phyloP scores from a whole-genome alignment of 2,113 vertebrate genomes.

The Chlamydotis undulata region DNA sequence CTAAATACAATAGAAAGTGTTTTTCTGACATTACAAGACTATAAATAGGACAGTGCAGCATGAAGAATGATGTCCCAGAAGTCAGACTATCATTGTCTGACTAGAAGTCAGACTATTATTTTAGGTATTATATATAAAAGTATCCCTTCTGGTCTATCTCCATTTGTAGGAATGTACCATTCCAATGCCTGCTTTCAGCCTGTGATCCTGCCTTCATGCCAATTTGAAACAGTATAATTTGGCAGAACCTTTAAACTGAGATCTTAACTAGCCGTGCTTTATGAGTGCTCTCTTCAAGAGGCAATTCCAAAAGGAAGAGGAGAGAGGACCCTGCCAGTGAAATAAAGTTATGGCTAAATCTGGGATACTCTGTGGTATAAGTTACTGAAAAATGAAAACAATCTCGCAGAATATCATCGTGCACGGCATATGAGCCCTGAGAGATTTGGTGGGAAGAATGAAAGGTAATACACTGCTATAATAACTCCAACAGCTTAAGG shows the following conservation, averaged over 20 bases:
- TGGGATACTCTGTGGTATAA: background rate
- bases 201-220: background rate
- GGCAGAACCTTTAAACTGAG: background rate
- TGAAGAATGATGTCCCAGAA: constrained; percentile 15
- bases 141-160: background rate
- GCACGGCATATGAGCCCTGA: background rate
- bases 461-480: constrained; percentile 3
- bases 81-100: background rate
- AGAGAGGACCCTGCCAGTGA: background rate
- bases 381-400: constrained; percentile 54
- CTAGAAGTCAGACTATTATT: background rate
- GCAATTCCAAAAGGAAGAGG: background rate
- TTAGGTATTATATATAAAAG: background rate
- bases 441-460: constrained; percentile 5
- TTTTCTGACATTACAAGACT: constrained; percentile 16
- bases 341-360: background rate
- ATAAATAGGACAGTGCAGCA: background rate
- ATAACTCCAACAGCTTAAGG: constrained; percentile 29
- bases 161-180: background rate
- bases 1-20: background rate
- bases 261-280: background rate
- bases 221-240: background rate
- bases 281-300: background rate
- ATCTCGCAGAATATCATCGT: background rate
- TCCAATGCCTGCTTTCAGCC: background rate